Conservation (phyloP, 2,888 invertebrate genomes). For the Thecocarcelia acutangulata region DNA sequence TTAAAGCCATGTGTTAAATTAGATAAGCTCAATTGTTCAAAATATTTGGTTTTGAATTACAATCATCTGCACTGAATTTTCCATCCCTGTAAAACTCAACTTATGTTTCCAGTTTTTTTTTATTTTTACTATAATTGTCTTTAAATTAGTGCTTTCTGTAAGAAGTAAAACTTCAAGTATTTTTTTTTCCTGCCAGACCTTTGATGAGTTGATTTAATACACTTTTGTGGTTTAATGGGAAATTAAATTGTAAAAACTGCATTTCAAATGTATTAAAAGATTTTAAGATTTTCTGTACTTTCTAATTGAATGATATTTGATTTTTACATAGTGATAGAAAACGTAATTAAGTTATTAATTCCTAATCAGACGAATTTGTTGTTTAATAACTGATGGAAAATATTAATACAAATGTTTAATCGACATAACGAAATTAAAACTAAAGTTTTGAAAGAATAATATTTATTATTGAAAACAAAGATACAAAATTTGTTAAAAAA, state of each 20-base stretch:
- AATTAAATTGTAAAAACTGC: constrained; percentile 26
- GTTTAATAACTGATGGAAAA: background rate
- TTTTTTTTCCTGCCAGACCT: constrained; percentile 26
- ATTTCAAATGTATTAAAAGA: background rate
- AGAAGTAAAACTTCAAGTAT: background rate
- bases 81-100: constrained; percentile 1
- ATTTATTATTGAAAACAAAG: too few species aligned
- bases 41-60: too few species aligned
- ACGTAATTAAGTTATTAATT: too few species aligned
- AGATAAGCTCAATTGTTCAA: too few species aligned
- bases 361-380: background rate
- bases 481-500: too few species aligned
- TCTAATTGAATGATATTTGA: too few species aligned
- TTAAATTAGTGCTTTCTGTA: background rate
- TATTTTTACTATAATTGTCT: constrained; percentile 25
- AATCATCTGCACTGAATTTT: background rate
- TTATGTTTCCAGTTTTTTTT: constrained; percentile 12
- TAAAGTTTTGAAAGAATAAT: too few species aligned
- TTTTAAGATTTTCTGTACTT: background rate
- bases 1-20: too few species aligned
- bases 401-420: too few species aligned
- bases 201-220: constrained; percentile 47
- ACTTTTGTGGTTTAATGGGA: constrained; percentile 48
- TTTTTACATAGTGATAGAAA: too few species aligned
- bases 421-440: too few species aligned